Conservation (phyloP, 1,140 invertebrate species). For the Dryas iulia region DNA sequence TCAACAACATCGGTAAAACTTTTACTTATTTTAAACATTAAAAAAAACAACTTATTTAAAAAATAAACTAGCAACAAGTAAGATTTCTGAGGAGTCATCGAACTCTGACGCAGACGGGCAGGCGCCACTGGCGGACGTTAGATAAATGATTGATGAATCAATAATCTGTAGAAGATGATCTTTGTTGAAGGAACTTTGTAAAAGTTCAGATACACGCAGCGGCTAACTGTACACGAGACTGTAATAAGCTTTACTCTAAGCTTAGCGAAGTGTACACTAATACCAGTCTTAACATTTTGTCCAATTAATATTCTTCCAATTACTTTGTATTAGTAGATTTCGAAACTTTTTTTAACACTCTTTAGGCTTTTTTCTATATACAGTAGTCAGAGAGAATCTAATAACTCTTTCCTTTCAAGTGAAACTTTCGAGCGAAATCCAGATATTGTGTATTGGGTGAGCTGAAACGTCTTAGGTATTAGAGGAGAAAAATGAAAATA, state of each 20-base stretch:
- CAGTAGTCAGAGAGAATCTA: too few relatives aligned
- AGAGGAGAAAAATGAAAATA: too few relatives aligned
- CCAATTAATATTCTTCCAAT: background rate
- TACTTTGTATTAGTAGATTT: background rate
- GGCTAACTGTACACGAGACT: constrained; percentile 13
- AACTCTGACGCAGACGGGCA: constrained; percentile 37
- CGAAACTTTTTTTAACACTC: too few relatives aligned
- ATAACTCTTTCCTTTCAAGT: too few relatives aligned
- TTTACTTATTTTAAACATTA: background rate
- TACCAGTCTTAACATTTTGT: background rate
- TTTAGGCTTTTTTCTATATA: too few relatives aligned
- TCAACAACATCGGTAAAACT: background rate
- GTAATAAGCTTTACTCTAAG: constrained; percentile 15
- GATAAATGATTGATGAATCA: constrained; percentile 42
- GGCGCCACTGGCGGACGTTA: constrained; percentile 35
- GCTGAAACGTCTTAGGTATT: too few relatives aligned
- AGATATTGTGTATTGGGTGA: too few relatives aligned
- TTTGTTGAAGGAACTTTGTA: background rate
- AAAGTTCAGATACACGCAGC: background rate
- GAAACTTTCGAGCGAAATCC: too few relatives aligned
- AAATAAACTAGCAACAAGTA: background rate
- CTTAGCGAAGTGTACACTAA: background rate
- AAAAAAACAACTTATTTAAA: background rate
- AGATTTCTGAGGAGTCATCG: constrained; percentile 28
- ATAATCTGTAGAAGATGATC: constrained; percentile 26